Conservation (phyloP, 2,888 invertebrate genomes). For the Papilio demoleus region DNA sequence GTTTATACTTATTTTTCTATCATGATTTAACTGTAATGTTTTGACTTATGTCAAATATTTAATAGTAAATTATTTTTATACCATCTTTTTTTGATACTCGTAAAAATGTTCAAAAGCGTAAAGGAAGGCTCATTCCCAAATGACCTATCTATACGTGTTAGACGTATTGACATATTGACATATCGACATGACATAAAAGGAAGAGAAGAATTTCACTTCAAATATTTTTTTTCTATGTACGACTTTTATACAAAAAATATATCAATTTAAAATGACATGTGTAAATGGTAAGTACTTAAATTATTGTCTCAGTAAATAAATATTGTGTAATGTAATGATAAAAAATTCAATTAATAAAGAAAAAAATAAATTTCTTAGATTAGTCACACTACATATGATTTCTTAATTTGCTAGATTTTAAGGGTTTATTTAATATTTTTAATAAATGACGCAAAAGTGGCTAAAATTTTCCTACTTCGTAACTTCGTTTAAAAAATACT, state of each 20-base stretch:
- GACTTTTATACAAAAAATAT: too few relatives aligned
- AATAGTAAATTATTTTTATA: neutral
- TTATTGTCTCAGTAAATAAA: too few relatives aligned
- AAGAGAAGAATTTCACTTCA: constrained; percentile 8
- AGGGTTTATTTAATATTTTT: neutral
- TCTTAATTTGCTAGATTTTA: neutral
- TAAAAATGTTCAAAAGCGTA: constrained; percentile 23
- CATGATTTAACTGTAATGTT: neutral
- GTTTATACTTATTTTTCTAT: too few relatives aligned
- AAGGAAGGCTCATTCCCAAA: constrained; percentile 32
- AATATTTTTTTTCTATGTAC: neutral
- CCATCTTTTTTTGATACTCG: neutral
- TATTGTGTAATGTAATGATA: too few relatives aligned
- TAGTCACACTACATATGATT: constrained; percentile 8
- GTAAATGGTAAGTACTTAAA: too few relatives aligned
- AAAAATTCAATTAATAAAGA: too few relatives aligned
- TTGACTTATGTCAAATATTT: neutral
- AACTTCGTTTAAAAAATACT: neutral
- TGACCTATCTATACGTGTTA: constrained; percentile 27
- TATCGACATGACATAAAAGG: constrained; percentile 28
- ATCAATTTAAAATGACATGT: too few relatives aligned
- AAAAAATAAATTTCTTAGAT: too few relatives aligned
- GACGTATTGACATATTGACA: constrained; percentile 35
- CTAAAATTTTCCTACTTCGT: neutral
- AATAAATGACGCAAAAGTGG: neutral